A percentile compares a stretch with the other conserved stretches of the same genome.
These are phyloP conservation scores for Drosophila stalkeri DNA, from an alignment of 2,888 invertebrate genomes.

Conservation along the genomic window DNA sequence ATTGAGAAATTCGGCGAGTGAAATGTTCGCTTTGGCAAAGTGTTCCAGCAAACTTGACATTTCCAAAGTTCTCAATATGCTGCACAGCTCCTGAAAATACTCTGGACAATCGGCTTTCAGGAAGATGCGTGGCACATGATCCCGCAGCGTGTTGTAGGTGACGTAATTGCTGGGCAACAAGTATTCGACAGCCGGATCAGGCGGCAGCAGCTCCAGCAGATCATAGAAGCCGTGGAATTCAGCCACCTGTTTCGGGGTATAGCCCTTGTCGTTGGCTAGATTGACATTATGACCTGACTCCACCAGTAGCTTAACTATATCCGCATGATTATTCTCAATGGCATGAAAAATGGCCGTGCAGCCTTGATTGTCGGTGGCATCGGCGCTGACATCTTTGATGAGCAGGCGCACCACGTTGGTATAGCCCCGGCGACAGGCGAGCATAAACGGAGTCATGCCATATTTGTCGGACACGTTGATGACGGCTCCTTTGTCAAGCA, in stretches of 20 bases:
- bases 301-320: slow-evolving; percentile 81
- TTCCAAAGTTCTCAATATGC: slow-evolving; percentile 74
- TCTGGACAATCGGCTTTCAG: slow-evolving; percentile 83
- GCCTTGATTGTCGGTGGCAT: slow-evolving; percentile 83
- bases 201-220: slow-evolving; percentile 81
- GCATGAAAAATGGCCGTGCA: slow-evolving; percentile 84
- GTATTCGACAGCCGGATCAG: slow-evolving; percentile 58
- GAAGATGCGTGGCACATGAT: slow-evolving; percentile 84
- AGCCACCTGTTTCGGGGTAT: slow-evolving; percentile 82
- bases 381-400: slow-evolving; percentile 77
- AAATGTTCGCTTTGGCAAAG: slow-evolving; percentile 79
- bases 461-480: slow-evolving; percentile 83
- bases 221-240: slow-evolving; percentile 83
- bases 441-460: slow-evolving; percentile 84
- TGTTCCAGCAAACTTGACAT: slow-evolving; percentile 72
- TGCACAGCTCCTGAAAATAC: slow-evolving; percentile 84
- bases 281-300: slow-evolving; percentile 78
- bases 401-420: slow-evolving; percentile 73
- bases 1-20: slow-evolving; percentile 80
- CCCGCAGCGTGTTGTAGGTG: slow-evolving; percentile 78
- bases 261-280: slow-evolving; percentile 80
- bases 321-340: slow-evolving; percentile 82
- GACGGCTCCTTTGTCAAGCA: slow-evolving; percentile 75
- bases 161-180: slow-evolving; percentile 80
- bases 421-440: slow-evolving; percentile 82